phyloP scores from a whole-genome alignment of 2,888 invertebrate genomes.

The Spilarctia lutea region DNA sequence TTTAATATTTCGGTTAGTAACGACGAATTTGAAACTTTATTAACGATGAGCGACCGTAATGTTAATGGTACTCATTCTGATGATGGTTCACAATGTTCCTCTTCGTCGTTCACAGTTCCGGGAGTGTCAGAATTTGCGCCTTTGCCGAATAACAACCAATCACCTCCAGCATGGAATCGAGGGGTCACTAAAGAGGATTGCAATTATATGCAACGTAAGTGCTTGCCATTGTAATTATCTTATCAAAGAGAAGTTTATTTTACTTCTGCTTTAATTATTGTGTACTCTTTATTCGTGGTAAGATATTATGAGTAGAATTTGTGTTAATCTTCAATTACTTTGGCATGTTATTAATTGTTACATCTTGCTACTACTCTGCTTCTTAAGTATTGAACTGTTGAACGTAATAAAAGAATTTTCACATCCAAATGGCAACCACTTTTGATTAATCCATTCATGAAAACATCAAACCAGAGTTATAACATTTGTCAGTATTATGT shows the following conservation, averaged over 20 bases:
- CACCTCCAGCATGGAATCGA: slow-evolving; percentile 89
- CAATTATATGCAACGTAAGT: slow-evolving; percentile 92
- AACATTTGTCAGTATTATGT: too few relatives aligned
- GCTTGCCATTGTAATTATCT: not conserved
- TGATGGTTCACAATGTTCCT: slow-evolving; percentile 68
- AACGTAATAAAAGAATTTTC: not conserved
- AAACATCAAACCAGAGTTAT: too few relatives aligned
- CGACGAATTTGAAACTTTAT: slow-evolving; percentile 72
- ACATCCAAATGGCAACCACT: too few relatives aligned
- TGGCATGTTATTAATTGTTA: not conserved
- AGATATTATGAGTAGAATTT: not conserved
- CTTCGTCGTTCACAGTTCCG: slow-evolving; percentile 90
- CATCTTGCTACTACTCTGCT: not conserved
- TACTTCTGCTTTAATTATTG: not conserved
- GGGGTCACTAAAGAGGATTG: slow-evolving; percentile 91
- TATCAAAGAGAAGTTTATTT: not conserved
- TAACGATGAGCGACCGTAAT: slow-evolving; percentile 71
- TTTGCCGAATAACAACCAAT: slow-evolving; percentile 85
- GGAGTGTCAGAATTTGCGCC: slow-evolving; percentile 95
- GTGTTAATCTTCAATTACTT: too few relatives aligned
- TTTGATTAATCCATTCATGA: too few relatives aligned
- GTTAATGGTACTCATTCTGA: slow-evolving; percentile 62
- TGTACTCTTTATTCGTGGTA: not conserved
- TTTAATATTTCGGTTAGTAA: slow-evolving; percentile 75
- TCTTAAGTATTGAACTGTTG: not conserved